These are phyloP conservation scores for Lophius piscatorius DNA, from an alignment of 2,113 vertebrate species.

Conservation along the genomic window DNA sequence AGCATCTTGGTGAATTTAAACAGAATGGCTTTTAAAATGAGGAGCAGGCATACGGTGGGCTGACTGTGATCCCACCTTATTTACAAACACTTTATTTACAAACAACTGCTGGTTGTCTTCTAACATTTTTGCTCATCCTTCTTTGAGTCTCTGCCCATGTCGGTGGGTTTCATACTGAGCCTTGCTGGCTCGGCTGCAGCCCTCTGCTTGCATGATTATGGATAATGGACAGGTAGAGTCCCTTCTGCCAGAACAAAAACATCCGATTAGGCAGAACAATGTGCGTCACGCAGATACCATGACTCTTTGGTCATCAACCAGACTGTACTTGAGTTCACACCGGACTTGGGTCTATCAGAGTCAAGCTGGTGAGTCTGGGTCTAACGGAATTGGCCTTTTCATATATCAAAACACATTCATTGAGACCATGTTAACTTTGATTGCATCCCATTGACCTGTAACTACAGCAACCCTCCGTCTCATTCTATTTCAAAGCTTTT, in stretches of 20 bases:
- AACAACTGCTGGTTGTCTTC: not conserved
- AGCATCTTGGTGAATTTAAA: no score
- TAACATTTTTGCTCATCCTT: not conserved
- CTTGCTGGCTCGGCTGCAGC: constrained; percentile 47
- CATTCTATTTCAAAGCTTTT: constrained; percentile 14
- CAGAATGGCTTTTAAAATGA: no score
- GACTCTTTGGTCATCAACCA: constrained; percentile 16
- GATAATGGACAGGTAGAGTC: constrained; percentile 59
- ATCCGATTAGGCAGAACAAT: constrained; percentile 50
- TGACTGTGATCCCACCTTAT: no score
- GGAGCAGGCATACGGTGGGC: no score
- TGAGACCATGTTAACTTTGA: constrained; percentile 30
- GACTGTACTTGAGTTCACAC: constrained; percentile 9
- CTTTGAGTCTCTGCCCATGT: no score
- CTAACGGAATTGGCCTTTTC: constrained; percentile 19
- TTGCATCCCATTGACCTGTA: constrained; percentile 50
- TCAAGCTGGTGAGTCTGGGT: no score
- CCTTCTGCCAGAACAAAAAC: constrained; percentile 60
- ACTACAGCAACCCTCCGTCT: not conserved
- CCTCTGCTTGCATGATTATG: constrained; percentile 62
- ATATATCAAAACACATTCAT: constrained; percentile 16
- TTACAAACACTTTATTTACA: constrained; percentile 18
- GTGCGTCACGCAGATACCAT: constrained; percentile 25
- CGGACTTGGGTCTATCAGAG: not conserved
- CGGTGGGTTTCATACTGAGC: no score